Evolutionary conservation across 2,113 vertebrate genomes (phyloP), one percentile per base, ranked within the genome.

Genomic region (Potamarius usumacintae): DNA sequence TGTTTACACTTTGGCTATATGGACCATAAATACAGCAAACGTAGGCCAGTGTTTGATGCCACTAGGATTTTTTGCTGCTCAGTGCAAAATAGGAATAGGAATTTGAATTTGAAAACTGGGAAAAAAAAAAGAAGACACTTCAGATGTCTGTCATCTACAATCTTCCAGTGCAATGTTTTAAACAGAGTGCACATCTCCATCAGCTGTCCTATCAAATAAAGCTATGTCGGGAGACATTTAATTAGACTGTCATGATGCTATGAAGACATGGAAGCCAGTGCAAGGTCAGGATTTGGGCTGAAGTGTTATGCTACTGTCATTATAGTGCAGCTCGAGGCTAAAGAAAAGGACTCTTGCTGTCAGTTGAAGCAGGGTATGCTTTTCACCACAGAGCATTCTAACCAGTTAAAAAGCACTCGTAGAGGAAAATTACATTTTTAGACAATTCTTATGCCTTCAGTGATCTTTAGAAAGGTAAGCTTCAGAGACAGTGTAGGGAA

Each of bases 321-420:
- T 84, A 84, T 78, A 83, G 18, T 55, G 72, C 62, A 65, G 60
- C 71, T 69, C 60, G 20, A 67, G 86, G 82, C 82, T 65, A 83
- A 87, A 84, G 57, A 78, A 77, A 81, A 78, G 58, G 81, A 65
- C 81, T 63, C 71, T 42, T 55, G 81, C 58, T 78, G 71, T 76
- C 82, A 42, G 42, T 42, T 42, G 42, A 42, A 42, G 42, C 42
- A 42, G 42, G 42, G 42, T 42, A 42, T 42, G 42, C 42, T 42
- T 42, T 42, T 42, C 42, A 42, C 42, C 48, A 50, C 11, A 15
- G 55, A 48, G 48, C 80, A 83, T 42, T 50, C 58, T 65, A 67
- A 52, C 50, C 71, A 55, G 69, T 52, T 50, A 77, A 58, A 34
- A 63, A 65, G 10, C n/a, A 63, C 2, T 42, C 42, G 4, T 42